These are phyloP conservation scores for Dendropsophus ebraccatus DNA, from an alignment of 2,113 vertebrate genomes.

Conservation along the genomic window DNA sequence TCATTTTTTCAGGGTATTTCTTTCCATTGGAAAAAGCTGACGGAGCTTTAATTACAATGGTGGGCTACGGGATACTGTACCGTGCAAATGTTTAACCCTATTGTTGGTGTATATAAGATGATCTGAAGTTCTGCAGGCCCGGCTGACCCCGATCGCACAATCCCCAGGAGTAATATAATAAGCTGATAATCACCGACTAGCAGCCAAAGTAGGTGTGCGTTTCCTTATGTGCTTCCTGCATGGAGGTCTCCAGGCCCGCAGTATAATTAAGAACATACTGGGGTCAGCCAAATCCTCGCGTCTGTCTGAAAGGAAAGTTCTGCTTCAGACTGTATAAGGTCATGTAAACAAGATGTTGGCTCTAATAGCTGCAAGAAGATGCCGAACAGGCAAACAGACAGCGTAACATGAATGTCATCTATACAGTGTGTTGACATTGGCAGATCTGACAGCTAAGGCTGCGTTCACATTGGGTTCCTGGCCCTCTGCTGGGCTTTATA, in stretches of 20 bases:
- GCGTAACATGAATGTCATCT: neutral
- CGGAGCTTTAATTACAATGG: neutral
- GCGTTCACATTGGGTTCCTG: no score
- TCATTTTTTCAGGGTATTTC: neutral
- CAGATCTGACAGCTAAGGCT: no score
- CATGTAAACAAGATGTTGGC: neutral
- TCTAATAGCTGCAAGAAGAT: neutral
- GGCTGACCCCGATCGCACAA: neutral
- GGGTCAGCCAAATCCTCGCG: neutral
- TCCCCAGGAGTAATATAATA: neutral
- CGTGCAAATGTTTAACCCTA: constrained; percentile 17
- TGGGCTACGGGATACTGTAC: neutral
- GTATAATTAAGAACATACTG: neutral
- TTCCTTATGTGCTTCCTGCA: neutral
- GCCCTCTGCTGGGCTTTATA: no score
- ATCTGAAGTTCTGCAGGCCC: neutral
- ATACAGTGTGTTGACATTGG: neutral
- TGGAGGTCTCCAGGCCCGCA: neutral
- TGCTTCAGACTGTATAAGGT: neutral
- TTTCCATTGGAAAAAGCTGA: constrained; percentile 29
- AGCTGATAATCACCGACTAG: neutral
- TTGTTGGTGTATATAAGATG: neutral
- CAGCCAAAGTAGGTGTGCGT: neutral
- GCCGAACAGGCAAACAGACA: neutral
- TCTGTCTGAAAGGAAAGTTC: neutral